These are phyloP conservation scores for Rhorus exstirpatorius DNA, from an alignment of 2,888 invertebrate genomes.

Conservation along the genomic window DNA sequence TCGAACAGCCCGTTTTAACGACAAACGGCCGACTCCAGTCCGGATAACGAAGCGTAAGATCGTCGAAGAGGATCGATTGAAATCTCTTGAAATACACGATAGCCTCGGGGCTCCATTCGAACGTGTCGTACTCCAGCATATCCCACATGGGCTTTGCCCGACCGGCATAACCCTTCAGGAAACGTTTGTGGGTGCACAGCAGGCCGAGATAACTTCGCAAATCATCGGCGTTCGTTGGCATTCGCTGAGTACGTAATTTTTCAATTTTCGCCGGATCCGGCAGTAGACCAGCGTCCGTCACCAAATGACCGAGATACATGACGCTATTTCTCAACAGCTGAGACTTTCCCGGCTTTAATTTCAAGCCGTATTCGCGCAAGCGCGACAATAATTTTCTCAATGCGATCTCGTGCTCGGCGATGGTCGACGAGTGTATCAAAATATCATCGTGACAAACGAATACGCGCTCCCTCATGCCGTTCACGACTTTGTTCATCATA, in stretches of 20 bases:
- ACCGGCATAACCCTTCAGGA: conserved; percentile 37
- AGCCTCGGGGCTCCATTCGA: conserved; percentile 21
- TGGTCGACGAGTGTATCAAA: conserved; percentile 39
- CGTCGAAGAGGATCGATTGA: not conserved
- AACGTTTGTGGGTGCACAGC: conserved; percentile 34
- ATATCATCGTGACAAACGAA: conserved; percentile 61
- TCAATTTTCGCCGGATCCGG: conserved; percentile 45
- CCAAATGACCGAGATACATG: conserved; percentile 34
- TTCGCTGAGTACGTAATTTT: not conserved
- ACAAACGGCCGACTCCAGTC: conserved; percentile 47
- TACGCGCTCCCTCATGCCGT: conserved; percentile 19
- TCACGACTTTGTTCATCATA: conserved; percentile 47
- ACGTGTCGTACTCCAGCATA: not conserved
- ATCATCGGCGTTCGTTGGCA: conserved; percentile 34
- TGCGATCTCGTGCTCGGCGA: conserved; percentile 51
- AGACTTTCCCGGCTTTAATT: conserved; percentile 53
- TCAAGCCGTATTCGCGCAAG: conserved; percentile 15
- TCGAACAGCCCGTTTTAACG: conserved; percentile 13
- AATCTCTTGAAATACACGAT: conserved; percentile 19
- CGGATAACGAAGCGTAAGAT: conserved; percentile 51
- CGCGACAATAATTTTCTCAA: conserved; percentile 46
- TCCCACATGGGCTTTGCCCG: conserved; percentile 11
- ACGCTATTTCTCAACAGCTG: conserved; percentile 46
- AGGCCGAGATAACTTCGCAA: conserved; percentile 41
- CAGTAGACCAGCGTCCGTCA: conserved; percentile 47